phyloP scores from a whole-genome alignment of 1,140 invertebrate species.

The Anoplophora glabripennis region DNA sequence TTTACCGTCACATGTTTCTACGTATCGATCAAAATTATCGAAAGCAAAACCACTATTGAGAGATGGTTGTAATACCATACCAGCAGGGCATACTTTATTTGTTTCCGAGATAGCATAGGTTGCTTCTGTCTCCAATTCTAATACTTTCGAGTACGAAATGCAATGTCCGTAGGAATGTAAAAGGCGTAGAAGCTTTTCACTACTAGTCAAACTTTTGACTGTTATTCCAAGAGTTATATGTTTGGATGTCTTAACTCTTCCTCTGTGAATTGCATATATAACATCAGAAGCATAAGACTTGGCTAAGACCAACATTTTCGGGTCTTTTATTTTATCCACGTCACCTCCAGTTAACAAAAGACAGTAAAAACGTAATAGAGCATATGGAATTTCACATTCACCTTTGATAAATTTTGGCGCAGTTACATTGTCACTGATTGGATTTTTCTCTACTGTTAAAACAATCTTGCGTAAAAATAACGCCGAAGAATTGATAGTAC shows the following conservation, averaged over 20 bases:
- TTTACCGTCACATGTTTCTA: conserved; percentile 41
- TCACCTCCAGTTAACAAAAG: conserved; percentile 6
- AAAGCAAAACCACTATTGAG: conserved; percentile 38
- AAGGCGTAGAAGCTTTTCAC: conserved; percentile 31
- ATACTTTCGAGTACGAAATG: conserved; percentile 27
- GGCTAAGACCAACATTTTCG: conserved; percentile 4
- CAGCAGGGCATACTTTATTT: conserved; percentile 29
- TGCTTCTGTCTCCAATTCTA: conserved; percentile 38
- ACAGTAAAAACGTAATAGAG: not conserved
- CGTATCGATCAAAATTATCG: conserved; percentile 44
- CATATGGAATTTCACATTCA: conserved; percentile 1
- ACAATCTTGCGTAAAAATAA: too few relatives aligned
- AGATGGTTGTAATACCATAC: conserved; percentile 21
- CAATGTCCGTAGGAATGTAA: conserved; percentile 33
- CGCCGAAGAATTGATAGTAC: too few relatives aligned
- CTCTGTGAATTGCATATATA: conserved; percentile 30
- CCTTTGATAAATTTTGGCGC: too few relatives aligned
- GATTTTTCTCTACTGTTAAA: too few relatives aligned
- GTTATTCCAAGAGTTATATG: conserved; percentile 40
- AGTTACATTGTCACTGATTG: too few relatives aligned
- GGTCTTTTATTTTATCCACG: conserved; percentile 1
- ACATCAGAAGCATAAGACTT: conserved; percentile 25
- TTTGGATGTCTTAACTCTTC: conserved; percentile 34
- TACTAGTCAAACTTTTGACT: conserved; percentile 40
- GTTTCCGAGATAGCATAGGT: conserved; percentile 21